Conservation (phyloP, 2,888 invertebrate species). For the Chironomus riparius region DNA sequence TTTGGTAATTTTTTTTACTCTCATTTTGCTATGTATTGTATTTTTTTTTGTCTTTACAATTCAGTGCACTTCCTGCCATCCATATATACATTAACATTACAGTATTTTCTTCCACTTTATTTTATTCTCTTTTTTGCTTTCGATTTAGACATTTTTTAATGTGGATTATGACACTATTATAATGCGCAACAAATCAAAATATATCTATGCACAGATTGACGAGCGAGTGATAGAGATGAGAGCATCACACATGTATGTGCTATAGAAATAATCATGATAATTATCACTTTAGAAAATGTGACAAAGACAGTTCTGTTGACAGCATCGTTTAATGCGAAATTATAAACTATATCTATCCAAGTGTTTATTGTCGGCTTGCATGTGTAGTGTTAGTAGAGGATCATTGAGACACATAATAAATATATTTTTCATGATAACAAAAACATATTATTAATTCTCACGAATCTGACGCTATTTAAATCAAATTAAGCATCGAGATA, state of each 20-base stretch:
- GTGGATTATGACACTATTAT: background rate
- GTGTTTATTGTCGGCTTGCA: too few relatives aligned
- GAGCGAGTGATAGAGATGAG: background rate
- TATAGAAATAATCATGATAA: background rate
- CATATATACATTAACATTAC: background rate
- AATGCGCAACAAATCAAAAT: background rate
- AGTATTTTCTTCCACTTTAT: background rate
- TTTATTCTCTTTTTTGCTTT: background rate
- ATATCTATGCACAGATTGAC: background rate
- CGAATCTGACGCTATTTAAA: background rate
- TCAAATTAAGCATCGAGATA: background rate
- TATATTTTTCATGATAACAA: background rate
- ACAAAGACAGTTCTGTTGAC: background rate
- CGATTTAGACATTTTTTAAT: background rate
- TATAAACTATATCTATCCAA: background rate
- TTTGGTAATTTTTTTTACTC: background rate
- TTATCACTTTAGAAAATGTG: background rate
- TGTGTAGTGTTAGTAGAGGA: too few relatives aligned
- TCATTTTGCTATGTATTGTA: background rate
- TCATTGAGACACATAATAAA: too few relatives aligned
- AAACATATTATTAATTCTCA: background rate
- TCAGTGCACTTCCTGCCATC: slow-evolving; percentile 26
- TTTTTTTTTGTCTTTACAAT: slow-evolving; percentile 23
- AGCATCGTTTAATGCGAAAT: background rate
- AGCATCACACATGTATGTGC: background rate